These are phyloP conservation scores for Xerus inauris DNA, from an alignment of 2,113 vertebrate genomes.

Conservation along the genomic window DNA sequence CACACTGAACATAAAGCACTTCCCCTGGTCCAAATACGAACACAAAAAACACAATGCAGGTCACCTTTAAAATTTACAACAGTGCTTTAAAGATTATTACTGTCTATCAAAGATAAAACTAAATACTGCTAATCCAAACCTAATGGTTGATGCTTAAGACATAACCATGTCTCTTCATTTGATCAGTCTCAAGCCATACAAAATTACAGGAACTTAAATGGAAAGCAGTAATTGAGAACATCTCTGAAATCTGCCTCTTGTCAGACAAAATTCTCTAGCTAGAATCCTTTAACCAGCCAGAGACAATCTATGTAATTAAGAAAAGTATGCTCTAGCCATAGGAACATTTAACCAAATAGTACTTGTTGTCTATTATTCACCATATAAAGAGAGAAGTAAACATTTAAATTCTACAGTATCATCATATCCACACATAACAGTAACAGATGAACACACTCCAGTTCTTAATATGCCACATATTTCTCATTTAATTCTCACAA, in stretches of 20 bases:
- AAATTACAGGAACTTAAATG: conserved; percentile 31
- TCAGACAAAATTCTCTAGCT: neutral
- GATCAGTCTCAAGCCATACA: conserved; percentile 46
- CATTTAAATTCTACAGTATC: neutral
- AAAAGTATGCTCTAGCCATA: neutral
- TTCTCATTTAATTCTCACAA: conserved; percentile 36
- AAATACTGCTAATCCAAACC: conserved; percentile 33
- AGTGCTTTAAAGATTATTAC: conserved; percentile 13
- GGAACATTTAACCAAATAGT: neutral
- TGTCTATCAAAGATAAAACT: neutral
- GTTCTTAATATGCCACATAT: neutral
- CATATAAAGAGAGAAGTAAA: neutral
- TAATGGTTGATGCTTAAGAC: conserved; percentile 1
- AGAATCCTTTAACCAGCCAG: conserved; percentile 17
- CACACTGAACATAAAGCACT: neutral
- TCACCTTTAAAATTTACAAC: conserved; percentile 12
- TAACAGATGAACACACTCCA: neutral
- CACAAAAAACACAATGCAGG: neutral
- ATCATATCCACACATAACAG: neutral
- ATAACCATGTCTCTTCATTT: conserved; percentile 2
- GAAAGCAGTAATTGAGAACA: conserved; percentile 7
- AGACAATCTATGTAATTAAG: neutral
- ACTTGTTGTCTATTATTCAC: neutral
- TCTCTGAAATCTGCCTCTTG: conserved; percentile 42
- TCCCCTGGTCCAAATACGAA: neutral